Percentiles rank a stretch among this genome's conserved stretches.
Evolutionary conservation across 2,888 invertebrate species (phyloP).

Genomic region (Sphinx pinastri): DNA sequence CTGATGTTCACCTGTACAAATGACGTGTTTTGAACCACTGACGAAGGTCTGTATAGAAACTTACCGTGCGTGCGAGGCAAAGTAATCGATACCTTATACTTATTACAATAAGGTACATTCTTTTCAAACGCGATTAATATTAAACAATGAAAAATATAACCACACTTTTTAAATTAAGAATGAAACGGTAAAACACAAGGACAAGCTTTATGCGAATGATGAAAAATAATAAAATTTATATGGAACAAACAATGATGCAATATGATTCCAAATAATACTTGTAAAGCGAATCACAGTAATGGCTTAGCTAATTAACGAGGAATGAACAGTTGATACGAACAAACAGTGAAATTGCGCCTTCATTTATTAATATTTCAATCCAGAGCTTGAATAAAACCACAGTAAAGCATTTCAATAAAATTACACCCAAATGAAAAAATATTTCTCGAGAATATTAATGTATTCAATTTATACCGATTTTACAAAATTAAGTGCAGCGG

Average conservation of each 20-base stretch:
- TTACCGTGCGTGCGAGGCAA: not conserved
- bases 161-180: too few relatives aligned
- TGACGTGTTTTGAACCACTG: constrained; percentile 7
- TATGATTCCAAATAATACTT: not conserved
- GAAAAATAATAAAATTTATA: too few relatives aligned
- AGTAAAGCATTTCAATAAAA: constrained; percentile 7
- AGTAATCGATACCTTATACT: too few relatives aligned
- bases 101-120: too few relatives aligned
- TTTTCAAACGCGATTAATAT: too few relatives aligned
- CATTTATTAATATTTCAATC: constrained; percentile 13
- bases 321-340: not conserved
- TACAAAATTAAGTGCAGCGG: not conserved
- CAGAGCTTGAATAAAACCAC: constrained; percentile 16
- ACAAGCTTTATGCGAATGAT: too few relatives aligned
- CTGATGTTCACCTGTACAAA: constrained; percentile 89
- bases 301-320: not conserved
- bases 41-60: constrained; percentile 3
- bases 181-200: too few relatives aligned
- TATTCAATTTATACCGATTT: not conserved
- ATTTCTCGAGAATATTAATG: not conserved
- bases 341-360: not conserved
- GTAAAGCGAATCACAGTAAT: constrained; percentile 1
- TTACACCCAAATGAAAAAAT: not conserved
- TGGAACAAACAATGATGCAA: too few relatives aligned
- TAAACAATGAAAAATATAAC: too few relatives aligned